Percentiles rank a stretch among this genome's conserved stretches.
These are phyloP conservation scores for Parochlus steinenii DNA, from an alignment of 2,888 invertebrate genomes.

Conservation along the genomic window DNA sequence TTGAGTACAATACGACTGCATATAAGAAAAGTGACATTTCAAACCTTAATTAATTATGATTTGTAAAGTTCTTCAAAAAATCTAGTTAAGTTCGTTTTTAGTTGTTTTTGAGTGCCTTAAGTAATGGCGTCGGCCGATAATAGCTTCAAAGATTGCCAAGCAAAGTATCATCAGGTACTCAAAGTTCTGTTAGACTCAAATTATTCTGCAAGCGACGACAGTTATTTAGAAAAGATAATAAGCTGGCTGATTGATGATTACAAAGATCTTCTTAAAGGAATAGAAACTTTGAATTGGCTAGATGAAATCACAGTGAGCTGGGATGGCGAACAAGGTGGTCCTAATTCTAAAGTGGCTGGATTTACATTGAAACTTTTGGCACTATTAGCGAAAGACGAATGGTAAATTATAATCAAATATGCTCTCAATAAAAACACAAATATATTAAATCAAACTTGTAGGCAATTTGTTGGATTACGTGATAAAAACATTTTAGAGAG, in stretches of 20 bases:
- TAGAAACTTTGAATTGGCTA: conserved; percentile 31
- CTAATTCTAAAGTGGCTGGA: conserved; percentile 34
- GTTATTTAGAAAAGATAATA: conserved; percentile 10
- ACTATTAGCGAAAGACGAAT: conserved; percentile 39
- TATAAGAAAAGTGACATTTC: too few relatives aligned
- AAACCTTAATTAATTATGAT: too few relatives aligned
- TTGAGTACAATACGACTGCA: too few relatives aligned
- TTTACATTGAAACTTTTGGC: conserved; percentile 48
- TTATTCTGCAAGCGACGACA: conserved; percentile 17
- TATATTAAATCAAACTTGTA: too few relatives aligned
- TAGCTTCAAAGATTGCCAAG: conserved; percentile 7
- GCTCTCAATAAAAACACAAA: conserved; percentile 24
- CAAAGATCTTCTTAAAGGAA: conserved; percentile 23
- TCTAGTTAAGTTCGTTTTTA: too few relatives aligned
- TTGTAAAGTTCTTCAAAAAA: too few relatives aligned
- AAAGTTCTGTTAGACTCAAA: conserved; percentile 22
- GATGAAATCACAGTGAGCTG: conserved; percentile 27
- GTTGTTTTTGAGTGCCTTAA: too few relatives aligned
- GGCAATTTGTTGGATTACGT: conserved; percentile 8
- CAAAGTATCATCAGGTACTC: conserved; percentile 18
- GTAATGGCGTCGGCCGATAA: too few relatives aligned
- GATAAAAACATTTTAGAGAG: conserved; percentile 8
- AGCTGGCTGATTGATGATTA: conserved; percentile 28
- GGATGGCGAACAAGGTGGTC: conserved; percentile 23
- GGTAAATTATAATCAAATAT: conserved; percentile 40